Base-by-base conservation (phyloP, 2,797 vertebrate species). In the Premnoplex brunnescens region DNA sequence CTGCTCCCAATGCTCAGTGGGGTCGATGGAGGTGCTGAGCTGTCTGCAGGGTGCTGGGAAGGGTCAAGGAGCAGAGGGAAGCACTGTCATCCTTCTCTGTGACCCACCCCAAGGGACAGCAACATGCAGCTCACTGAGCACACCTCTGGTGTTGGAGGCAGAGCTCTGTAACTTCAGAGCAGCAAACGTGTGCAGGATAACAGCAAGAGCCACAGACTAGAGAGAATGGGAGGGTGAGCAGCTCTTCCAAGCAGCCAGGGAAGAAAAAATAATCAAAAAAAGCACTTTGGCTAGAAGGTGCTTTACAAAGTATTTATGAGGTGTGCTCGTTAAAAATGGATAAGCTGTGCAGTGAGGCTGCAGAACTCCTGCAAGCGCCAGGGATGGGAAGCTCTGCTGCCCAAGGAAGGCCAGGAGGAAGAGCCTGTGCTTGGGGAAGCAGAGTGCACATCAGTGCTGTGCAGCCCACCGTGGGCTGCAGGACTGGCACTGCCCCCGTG, bases 251-350 rank as follows among this genome's bases (percentile, higher is more conserved):
- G 79, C 60, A 93, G 73, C 26, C 44, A 27, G 64, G 60, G 49
- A 85, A 91, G 68, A 79, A 89, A 81, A 89, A 60, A 89, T 7
- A 89, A 94, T 83, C 23, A 79, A 75, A 94, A 84, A 74, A 39
- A 59, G n/a, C 85, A 79, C 44, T 5, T 91, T 90, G 93, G 89
- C 93, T 95, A 75, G 91, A 95, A 95, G 95, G 95, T 90, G 85
- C 66, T 95, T 93, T 95, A 95, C 89, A 20, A 97, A 96, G 93
- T 94, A 95, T 97, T 97, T 95, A 96, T 97, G 94, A 96, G 73
- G 66, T 48, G 43, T 28, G 54, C 83, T 96, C 6, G 51, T 97
- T 95, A 97, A 97, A 95, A 97, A 96, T 96, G 82, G 76, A 95
- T 97, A 64, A 95, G 93, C 58, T 79, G 88, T 62, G 79, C 93